Base-by-base conservation (phyloP, 2,113 vertebrate genomes). In the Anguilla rostrata region DNA sequence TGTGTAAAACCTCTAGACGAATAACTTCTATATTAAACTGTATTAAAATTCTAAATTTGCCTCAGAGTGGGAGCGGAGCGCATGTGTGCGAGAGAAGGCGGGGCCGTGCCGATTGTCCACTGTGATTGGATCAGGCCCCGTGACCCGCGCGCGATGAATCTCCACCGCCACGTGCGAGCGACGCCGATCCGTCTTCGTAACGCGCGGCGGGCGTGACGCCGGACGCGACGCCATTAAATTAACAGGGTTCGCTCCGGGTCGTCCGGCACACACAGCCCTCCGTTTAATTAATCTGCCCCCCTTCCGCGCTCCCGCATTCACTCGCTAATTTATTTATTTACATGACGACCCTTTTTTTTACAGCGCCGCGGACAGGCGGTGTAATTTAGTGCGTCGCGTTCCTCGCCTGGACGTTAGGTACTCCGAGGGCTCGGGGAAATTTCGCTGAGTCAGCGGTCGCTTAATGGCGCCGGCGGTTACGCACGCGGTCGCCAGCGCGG, bases 391-490 rank as follows among this genome's bases (percentile, higher is more conserved):
- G 90, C 83, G 18, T 78, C 81, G 7, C 86, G 60, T 85, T 88
- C 90, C 90, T 91, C 66, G 87, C 78, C 89, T 89, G 84, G 79
- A 88, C 89, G 89, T 91, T 90, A 89, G 66, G 89, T 87, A 91
- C 85, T 91, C 87, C 92, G 87, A 83, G 87, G 88, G 85, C 91
- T 88, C 87, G 85, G 90, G 89, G 89, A 84, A 80, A 88, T 91
- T 88, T 88, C 93, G 94, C 94, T 94, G 93, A 95, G 92, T 94
- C 93, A 92, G 91, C 93, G 90, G 89, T 89, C 91, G 93, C 89
- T 92, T 94, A 94, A 95, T 94, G 91, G 94, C 91, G 92, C 88
- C 89, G 81, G 84, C 89, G 88, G 89, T 93, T 93, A 91, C 92
- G 92, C 92, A 91, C 91, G 91, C 91, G 90, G 89, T 92, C 91